These are phyloP conservation scores for Microctonus hyperodae DNA, from an alignment of 2,888 invertebrate species.

Conservation along the genomic window DNA sequence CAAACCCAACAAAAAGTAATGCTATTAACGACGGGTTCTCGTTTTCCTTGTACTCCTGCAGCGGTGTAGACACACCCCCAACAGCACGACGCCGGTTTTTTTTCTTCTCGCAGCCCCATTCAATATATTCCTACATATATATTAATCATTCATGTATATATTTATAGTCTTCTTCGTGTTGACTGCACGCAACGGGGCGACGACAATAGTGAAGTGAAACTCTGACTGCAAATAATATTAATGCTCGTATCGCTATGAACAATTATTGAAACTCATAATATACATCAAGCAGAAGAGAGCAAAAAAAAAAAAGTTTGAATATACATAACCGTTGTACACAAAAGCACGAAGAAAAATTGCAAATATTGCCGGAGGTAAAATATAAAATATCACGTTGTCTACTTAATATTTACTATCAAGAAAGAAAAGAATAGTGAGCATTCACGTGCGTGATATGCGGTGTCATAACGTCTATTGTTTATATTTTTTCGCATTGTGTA, in stretches of 20 bases:
- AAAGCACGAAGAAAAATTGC: background rate
- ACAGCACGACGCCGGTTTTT: slow-evolving; percentile 24
- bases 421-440: background rate
- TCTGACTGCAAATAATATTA: slow-evolving; percentile 28
- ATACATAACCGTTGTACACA: background rate
- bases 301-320: slow-evolving; percentile 6
- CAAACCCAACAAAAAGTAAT: slow-evolving; percentile 36
- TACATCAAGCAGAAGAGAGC: slow-evolving; percentile 8
- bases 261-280: slow-evolving; percentile 28
- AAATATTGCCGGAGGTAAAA: background rate
- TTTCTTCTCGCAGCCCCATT: slow-evolving; percentile 3
- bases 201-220: slow-evolving; percentile 9
- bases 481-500: background rate
- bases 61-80: slow-evolving; percentile 14
- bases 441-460: background rate
- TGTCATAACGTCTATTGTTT: background rate
- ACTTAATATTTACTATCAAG: background rate
- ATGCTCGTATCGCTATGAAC: slow-evolving; percentile 21
- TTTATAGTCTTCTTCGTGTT: slow-evolving; percentile 20
- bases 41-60: slow-evolving; percentile 15
- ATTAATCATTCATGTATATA: slow-evolving; percentile 4
- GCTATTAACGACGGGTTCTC: slow-evolving; percentile 36
- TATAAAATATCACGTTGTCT: background rate
- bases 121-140: slow-evolving; percentile 2
- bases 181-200: slow-evolving; percentile 23